Base-by-base conservation (phyloP, 2,888 invertebrate genomes). In the Clepsis dumicolana region DNA sequence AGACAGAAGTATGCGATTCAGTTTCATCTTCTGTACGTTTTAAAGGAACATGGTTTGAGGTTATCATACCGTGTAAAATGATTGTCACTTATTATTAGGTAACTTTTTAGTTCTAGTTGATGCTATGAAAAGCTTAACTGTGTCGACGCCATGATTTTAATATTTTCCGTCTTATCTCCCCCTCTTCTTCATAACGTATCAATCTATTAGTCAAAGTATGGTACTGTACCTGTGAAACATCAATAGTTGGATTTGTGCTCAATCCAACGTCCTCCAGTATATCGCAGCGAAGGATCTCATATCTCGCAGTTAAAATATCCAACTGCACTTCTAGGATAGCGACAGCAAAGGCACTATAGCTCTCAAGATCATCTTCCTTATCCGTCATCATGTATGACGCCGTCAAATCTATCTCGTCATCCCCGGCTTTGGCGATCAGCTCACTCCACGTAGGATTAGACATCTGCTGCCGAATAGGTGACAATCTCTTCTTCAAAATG, bases 271-370 rank as follows among this genome's bases (percentile, higher is more conserved):
- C 96, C 79, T 96, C 96, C 69, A 96, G 79, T 71, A 96, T 86
- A 85, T 96, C 96, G 0, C 94, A 94, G 72, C 96, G 88, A 0
- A 84, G 78, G 44, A 96, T 84, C 75, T 95, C 88, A 73, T 94
- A 94, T 76, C 95, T 94, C 1, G 97, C 97, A 1, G 96, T 96
- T 56, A 96, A 80, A 1, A 96, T 86, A 81, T 97, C 97, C 3
- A 97, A 77, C 77, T 96, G 95, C 0, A 95, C 94, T 86, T 97
- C 97, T 7, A 94, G 80, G 18, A 95, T 93, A 1, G 93, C 85
- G 0, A 94, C 94, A 7, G 95, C 95, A 80, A 94, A 96, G 32
- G 96, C 94, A 18, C 81, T 82, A 75, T 96, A 96, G 0, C 73
- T 63, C 50, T 88, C 78, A 25, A 95, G 78, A 25, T 93, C 91